phyloP scores from a whole-genome alignment of 2,888 invertebrate species.

The Himalopsyche japonica region DNA sequence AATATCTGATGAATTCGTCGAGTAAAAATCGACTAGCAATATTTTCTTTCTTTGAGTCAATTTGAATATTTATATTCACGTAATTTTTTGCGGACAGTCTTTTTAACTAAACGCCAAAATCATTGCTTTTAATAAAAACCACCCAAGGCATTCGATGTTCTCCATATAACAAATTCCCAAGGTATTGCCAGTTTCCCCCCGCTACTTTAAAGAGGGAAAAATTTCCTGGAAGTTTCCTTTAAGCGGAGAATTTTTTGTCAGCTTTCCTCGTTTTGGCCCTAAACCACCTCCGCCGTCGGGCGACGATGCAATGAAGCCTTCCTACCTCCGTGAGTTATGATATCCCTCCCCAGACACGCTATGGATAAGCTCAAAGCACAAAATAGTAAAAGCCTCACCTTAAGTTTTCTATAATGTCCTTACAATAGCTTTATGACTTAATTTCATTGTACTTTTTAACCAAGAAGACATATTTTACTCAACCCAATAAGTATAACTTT shows the following conservation, averaged over 20 bases:
- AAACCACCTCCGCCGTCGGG: background rate
- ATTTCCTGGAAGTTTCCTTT: background rate
- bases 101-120: too few relatives aligned
- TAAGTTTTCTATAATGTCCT: background rate
- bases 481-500: too few relatives aligned
- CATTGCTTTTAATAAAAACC: too few relatives aligned
- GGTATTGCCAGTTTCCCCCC: too few relatives aligned
- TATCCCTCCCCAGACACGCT: background rate
- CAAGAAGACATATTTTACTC: background rate
- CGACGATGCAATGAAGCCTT: background rate
- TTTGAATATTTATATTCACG: too few relatives aligned
- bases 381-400: background rate
- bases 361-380: background rate
- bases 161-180: too few relatives aligned
- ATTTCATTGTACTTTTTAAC: background rate
- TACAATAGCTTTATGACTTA: background rate
- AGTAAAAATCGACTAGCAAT: too few relatives aligned
- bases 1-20: too few relatives aligned
- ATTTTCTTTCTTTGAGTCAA: too few relatives aligned
- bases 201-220: background rate
- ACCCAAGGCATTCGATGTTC: too few relatives aligned
- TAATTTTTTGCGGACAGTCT: too few relatives aligned
- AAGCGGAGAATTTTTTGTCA: background rate
- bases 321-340: background rate
- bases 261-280: background rate